These are phyloP conservation scores for Acestrorhynchus altus DNA, from an alignment of 2,797 vertebrate species.

Conservation along the genomic window DNA sequence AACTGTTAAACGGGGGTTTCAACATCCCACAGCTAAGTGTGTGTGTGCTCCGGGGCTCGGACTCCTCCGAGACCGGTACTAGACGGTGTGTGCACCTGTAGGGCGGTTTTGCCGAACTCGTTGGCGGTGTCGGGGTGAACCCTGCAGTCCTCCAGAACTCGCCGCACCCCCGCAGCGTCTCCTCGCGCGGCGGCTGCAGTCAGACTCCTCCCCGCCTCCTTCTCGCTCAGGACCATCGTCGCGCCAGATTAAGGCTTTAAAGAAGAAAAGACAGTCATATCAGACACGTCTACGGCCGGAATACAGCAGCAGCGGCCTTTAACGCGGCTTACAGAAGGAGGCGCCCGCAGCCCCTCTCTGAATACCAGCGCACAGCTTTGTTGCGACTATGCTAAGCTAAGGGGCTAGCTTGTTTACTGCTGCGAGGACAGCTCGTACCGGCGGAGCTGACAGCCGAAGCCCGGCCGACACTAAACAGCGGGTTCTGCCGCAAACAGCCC, in stretches of 20 bases:
- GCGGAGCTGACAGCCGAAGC: conserved; percentile 6
- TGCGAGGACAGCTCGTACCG: neutral
- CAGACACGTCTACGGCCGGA: too few species aligned
- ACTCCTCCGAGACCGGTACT: too few species aligned
- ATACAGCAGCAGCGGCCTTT: too few species aligned
- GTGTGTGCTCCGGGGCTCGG: too few species aligned
- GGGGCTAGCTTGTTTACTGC: conserved; percentile 61
- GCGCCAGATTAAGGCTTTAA: neutral
- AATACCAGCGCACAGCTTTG: neutral
- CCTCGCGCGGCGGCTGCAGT: conserved; percentile 86
- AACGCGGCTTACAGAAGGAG: too few species aligned
- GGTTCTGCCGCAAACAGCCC: neutral
- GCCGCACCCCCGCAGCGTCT: conserved; percentile 78
- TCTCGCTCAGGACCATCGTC: conserved; percentile 83
- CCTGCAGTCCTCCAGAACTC: conserved; percentile 83
- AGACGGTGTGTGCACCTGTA: conserved; percentile 91
- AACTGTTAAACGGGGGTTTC: too few species aligned
- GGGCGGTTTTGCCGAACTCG: conserved; percentile 85
- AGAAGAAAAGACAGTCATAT: neutral
- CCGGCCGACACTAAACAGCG: neutral
- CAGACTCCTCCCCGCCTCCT: conserved; percentile 82
- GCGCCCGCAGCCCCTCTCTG: neutral
- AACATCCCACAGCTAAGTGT: too few species aligned
- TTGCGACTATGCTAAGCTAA: conserved; percentile 58
- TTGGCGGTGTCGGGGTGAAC: conserved; percentile 85